Evolutionary conservation across 2,113 vertebrate genomes (phyloP).

Genomic region (Peromyscus californicus): DNA sequence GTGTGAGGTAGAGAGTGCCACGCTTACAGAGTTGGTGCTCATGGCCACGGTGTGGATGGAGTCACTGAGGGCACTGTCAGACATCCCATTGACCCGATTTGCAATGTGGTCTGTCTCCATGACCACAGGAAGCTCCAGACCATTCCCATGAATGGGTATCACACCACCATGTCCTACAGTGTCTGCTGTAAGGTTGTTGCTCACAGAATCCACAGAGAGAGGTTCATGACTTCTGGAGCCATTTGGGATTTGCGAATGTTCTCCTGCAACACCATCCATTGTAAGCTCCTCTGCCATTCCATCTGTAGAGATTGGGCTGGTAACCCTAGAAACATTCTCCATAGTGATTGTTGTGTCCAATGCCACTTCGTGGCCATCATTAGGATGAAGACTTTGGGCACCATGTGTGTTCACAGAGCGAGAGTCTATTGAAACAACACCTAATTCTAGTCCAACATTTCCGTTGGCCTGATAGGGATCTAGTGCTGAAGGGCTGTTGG

Average conservation of each 20-base stretch:
- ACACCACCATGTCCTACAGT: slow-evolving; percentile 92
- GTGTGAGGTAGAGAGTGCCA: slow-evolving; percentile 95
- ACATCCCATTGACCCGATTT: slow-evolving; percentile 88
- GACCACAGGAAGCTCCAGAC: slow-evolving; percentile 96
- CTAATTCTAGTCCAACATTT: slow-evolving; percentile 93
- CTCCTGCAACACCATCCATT: slow-evolving; percentile 94
- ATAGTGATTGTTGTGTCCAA: slow-evolving; percentile 94
- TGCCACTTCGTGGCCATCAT: slow-evolving; percentile 92
- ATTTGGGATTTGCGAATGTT: slow-evolving; percentile 91
- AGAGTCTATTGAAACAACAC: slow-evolving; percentile 95
- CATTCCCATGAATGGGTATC: slow-evolving; percentile 93
- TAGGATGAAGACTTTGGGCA: slow-evolving; percentile 92
- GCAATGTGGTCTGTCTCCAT: slow-evolving; percentile 96
- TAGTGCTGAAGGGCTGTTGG: slow-evolving; percentile 92
- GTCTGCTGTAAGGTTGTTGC: slow-evolving; percentile 87
- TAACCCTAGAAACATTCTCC: slow-evolving; percentile 93
- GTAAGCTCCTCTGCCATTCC: slow-evolving; percentile 94
- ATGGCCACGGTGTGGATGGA: slow-evolving; percentile 94
- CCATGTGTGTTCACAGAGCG: slow-evolving; percentile 92
- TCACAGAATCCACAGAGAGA: slow-evolving; percentile 88
- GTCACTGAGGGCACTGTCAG: slow-evolving; percentile 91
- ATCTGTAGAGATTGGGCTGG: slow-evolving; percentile 96
- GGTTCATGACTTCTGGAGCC: slow-evolving; percentile 92
- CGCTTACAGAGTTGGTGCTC: slow-evolving; percentile 94
- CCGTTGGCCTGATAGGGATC: slow-evolving; percentile 95